Conservation (phyloP, 2,888 invertebrate genomes). For the Rhagonycha fulva region DNA sequence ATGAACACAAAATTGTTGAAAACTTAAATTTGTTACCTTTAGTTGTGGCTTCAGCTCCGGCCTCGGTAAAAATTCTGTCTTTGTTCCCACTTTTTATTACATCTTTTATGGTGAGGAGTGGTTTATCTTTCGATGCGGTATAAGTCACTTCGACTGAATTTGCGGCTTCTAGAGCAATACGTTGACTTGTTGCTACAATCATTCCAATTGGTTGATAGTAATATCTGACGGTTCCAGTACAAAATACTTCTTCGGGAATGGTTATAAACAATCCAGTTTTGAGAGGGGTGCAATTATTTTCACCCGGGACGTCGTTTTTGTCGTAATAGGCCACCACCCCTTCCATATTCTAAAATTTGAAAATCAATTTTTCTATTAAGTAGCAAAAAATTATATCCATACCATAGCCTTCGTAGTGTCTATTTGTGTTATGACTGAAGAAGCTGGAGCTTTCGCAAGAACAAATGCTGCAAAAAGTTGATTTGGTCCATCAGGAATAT, state of each 20-base stretch:
- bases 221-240: slow-evolving; percentile 59
- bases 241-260: slow-evolving; percentile 55
- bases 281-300: slow-evolving; percentile 61
- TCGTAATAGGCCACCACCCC: slow-evolving; percentile 68
- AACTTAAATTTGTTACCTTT: slow-evolving; percentile 36
- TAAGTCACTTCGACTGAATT: slow-evolving; percentile 62
- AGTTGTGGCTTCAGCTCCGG: slow-evolving; percentile 44
- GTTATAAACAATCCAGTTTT: neutral
- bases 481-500: slow-evolving; percentile 58
- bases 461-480: slow-evolving; percentile 73
- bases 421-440: slow-evolving; percentile 58
- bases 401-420: slow-evolving; percentile 68
- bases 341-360: slow-evolving; percentile 60
- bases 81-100: slow-evolving; percentile 56
- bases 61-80: slow-evolving; percentile 51
- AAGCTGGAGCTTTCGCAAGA: slow-evolving; percentile 49
- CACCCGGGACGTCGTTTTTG: slow-evolving; percentile 71
- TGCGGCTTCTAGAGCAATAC: slow-evolving; percentile 62
- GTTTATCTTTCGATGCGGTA: slow-evolving; percentile 51
- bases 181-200: slow-evolving; percentile 66
- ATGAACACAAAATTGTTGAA: neutral
- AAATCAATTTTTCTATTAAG: neutral
- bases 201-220: slow-evolving; percentile 75
- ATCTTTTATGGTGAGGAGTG: slow-evolving; percentile 55
- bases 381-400: slow-evolving; percentile 33